Evolutionary conservation across 2,797 vertebrate genomes (phyloP).

Genomic region (Poeciliopsis infans): DNA sequence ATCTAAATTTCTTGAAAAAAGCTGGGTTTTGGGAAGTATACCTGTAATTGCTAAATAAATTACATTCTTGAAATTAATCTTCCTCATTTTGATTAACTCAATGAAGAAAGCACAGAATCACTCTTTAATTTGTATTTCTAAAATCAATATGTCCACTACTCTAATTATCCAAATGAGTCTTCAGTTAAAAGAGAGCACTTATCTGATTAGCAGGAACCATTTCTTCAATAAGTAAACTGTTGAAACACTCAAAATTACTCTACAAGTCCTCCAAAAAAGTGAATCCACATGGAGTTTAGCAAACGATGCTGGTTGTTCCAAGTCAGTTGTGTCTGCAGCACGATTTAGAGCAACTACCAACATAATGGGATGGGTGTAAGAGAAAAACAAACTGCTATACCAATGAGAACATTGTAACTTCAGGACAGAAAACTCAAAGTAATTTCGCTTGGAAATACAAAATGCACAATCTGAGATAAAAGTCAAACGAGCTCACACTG

Average conservation of each 20-base stretch:
- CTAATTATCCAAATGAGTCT: neutral
- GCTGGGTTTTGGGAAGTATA: neutral
- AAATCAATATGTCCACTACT: neutral
- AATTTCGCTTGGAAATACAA: neutral
- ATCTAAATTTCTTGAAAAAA: neutral
- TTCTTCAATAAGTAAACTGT: neutral
- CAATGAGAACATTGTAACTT: neutral
- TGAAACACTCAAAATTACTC: neutral
- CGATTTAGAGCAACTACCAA: neutral
- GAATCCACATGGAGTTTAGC: neutral
- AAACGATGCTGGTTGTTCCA: neutral
- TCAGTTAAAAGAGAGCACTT: neutral
- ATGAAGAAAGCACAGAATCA: neutral
- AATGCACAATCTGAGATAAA: neutral
- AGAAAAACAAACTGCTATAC: neutral
- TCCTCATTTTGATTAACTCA: neutral
- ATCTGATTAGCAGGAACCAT: neutral
- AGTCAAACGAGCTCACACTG: neutral
- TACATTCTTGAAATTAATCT: neutral
- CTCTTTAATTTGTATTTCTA: neutral
- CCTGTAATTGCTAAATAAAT: neutral
- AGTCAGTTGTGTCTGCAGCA: neutral
- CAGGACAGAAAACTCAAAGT: neutral
- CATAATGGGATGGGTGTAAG: neutral
- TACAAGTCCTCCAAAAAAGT: neutral